Conservation (phyloP, 2,888 invertebrate genomes). For the Epistrophe grossulariae region DNA sequence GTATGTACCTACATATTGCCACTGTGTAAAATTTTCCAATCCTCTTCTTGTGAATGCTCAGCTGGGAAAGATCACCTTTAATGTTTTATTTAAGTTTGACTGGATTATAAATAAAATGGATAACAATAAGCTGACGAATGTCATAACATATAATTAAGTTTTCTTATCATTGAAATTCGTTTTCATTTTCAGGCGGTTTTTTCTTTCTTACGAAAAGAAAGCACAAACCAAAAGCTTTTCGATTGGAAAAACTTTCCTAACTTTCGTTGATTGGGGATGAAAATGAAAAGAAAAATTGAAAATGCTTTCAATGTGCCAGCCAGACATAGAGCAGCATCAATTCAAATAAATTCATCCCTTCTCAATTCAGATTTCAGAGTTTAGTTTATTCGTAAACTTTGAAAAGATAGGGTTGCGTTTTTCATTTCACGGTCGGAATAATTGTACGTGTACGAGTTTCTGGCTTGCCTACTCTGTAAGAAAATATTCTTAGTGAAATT, state of each 20-base stretch:
- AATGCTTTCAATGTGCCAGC: neutral
- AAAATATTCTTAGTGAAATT: neutral
- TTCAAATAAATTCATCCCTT: constrained; percentile 53
- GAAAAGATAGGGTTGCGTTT: constrained; percentile 40
- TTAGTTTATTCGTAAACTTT: constrained; percentile 59
- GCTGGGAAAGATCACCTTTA: no score
- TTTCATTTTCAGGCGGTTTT: neutral
- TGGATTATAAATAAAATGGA: no score
- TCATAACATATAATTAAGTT: no score
- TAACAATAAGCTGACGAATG: no score
- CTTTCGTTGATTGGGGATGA: constrained; percentile 1
- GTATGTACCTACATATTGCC: no score
- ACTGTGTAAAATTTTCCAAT: no score
- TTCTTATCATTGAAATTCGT: neutral
- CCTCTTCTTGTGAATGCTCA: no score
- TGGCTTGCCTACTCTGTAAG: neutral
- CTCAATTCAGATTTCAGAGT: constrained; percentile 54
- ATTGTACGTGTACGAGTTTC: neutral
- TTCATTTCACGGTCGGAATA: neutral
- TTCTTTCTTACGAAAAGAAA: neutral
- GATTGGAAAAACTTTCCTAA: constrained; percentile 10
- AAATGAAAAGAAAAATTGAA: constrained; percentile 28
- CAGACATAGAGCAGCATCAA: constrained; percentile 41
- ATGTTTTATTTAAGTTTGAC: no score
- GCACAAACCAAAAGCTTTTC: constrained; percentile 6